Evolutionary conservation across 35 echinoderm and acorn worm species (phyloP).

Genomic region (Strongylocentrotus purpuratus): DNA sequence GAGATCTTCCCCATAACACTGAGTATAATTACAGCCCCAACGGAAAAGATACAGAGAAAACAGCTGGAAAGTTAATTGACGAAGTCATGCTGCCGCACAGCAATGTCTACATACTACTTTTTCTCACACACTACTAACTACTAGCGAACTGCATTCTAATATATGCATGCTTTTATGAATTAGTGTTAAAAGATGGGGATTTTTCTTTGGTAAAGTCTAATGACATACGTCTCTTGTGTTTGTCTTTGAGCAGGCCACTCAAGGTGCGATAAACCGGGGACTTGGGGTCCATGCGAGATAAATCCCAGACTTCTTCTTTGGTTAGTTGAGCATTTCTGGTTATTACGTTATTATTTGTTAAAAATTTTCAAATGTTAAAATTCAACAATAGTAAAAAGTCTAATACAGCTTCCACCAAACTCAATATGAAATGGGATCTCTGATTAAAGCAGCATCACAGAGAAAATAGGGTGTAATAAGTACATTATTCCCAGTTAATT

Average conservation of each 20-base stretch:
- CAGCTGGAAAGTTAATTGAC: too few relatives aligned
- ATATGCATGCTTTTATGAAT: background rate
- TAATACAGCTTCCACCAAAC: background rate
- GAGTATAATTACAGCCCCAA: too few relatives aligned
- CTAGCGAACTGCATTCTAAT: background rate
- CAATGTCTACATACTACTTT: background rate
- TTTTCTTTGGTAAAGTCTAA: background rate
- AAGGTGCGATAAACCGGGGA: conserved; percentile 66
- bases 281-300: conserved; percentile 48
- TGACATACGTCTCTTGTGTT: conserved; percentile 47
- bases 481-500: too few relatives aligned
- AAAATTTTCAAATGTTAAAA: background rate
- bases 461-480: background rate
- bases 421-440: background rate
- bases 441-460: background rate
- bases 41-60: too few relatives aligned
- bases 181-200: background rate
- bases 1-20: too few relatives aligned
- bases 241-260: conserved; percentile 67
- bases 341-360: conserved; percentile 1
- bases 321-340: conserved; percentile 42
- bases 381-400: background rate
- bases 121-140: background rate
- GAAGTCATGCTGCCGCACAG: background rate
- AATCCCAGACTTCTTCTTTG: conserved; percentile 46